Base-by-base conservation (phyloP, 1,140 invertebrate species). In the Drosophila punjabiensis region DNA sequence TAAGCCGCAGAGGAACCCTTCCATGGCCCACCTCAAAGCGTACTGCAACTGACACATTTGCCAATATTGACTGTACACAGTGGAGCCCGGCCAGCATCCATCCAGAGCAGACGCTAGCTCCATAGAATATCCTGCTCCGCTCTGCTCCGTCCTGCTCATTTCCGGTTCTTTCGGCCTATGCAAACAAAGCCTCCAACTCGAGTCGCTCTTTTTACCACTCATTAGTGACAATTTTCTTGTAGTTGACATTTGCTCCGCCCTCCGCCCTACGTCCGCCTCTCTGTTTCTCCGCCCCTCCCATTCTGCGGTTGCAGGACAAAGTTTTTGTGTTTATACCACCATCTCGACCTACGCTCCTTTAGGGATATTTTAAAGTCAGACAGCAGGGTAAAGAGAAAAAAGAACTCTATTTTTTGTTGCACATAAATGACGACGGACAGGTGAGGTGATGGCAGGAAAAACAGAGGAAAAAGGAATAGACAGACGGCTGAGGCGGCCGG, bases 151-250 rank as follows among this genome's bases (percentile, higher is more conserved):
- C 55, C 62, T 58, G 55, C 79, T 61, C 58, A 60, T 68, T 80
- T 61, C 78, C 77, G 58, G 62, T 43, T 62, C 48, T 58, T 61
- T 81, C 65, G 65, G 81, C 81, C 76, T 84, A 82, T 63, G 76
- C 76, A 86, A 82, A 90, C 85, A 89, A 65, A 70, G 56, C 41
- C 28, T 52, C 45, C 53, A 60, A 61, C 75, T 61, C 56, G 62
- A 75, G 73, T 78, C 69, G 80, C 78, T 82, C 82, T 90, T 90
- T 90, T 90, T 82, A 86, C 86, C 86, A 90, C 86, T 90, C 86
- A 90, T 90, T 90, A 90, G 86, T 90, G 86, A 90, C 87, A 90
- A 90, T 90, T 90, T 90, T 90, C 86, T 90, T 90, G 86, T 90
- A 90, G 86, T 90, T 90, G 86, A 90, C 86, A 90, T 90, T 90